phyloP scores from a whole-genome alignment of 2,888 invertebrate genomes.

The Chelonus formosanus region DNA sequence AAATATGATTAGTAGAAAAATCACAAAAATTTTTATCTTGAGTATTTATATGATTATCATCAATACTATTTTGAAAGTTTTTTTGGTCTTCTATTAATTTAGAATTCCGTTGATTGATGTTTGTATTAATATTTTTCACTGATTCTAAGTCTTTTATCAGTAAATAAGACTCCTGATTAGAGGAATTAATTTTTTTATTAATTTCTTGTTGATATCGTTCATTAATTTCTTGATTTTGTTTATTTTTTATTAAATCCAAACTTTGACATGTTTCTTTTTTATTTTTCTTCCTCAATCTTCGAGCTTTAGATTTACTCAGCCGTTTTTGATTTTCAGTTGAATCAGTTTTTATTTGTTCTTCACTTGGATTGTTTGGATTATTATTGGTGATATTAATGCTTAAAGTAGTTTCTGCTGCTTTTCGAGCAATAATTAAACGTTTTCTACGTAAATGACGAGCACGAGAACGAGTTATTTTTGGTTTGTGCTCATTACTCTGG shows the following conservation, averaged over 20 bases:
- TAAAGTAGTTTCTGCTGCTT: conserved; percentile 40
- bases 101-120: no score
- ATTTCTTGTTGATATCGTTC: conserved; percentile 20
- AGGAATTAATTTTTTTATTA: no score
- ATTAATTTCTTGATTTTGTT: conserved; percentile 40
- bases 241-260: conserved; percentile 41
- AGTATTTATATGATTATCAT: no score
- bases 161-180: no score
- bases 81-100: no score
- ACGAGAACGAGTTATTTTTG: conserved; percentile 50
- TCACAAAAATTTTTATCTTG: no score
- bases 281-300: conserved; percentile 40
- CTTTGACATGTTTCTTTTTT: conserved; percentile 20
- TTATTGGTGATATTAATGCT: conserved; percentile 6
- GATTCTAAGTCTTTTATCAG: no score
- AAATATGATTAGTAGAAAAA: no score
- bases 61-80: no score
- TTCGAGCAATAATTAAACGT: conserved; percentile 52
- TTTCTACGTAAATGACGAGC: conserved; percentile 57
- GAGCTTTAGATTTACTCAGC: conserved; percentile 43
- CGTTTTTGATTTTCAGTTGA: conserved; percentile 32
- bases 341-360: conserved; percentile 3
- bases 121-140: no score
- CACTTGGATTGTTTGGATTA: not conserved
- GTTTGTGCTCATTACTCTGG: conserved; percentile 31